Evolutionary conservation across 2,888 invertebrate species (phyloP).

Genomic region (Chydorus sphaericus): DNA sequence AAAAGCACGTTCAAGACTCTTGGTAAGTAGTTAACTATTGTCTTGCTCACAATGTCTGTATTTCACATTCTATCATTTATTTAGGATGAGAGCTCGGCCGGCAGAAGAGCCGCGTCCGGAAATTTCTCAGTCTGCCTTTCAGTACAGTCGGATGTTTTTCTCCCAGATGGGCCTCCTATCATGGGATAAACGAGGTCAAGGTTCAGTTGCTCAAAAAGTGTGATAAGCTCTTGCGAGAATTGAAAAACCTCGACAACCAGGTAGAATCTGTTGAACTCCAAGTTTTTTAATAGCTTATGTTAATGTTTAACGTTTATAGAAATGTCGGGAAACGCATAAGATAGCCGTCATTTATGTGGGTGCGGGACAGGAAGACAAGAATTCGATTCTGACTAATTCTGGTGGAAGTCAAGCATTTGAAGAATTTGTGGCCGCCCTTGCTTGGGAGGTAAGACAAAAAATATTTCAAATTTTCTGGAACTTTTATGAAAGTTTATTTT

Average conservation of each 20-base stretch:
- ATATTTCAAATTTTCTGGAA: not conserved
- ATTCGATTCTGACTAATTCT: constrained; percentile 78
- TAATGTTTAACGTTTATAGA: constrained; percentile 24
- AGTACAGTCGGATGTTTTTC: constrained; percentile 73
- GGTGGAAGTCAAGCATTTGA: constrained; percentile 89
- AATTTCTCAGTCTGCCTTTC: constrained; percentile 49
- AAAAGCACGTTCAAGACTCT: constrained; percentile 24
- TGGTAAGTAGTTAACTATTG: constrained; percentile 18
- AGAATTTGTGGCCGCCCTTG: constrained; percentile 55
- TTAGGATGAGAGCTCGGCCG: constrained; percentile 20
- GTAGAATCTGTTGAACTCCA: constrained; percentile 23
- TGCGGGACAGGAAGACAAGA: constrained; percentile 93
- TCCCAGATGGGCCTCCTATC: constrained; percentile 80
- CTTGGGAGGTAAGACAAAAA: constrained; percentile 46
- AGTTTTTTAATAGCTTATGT: not conserved
- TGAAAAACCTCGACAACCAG: constrained; percentile 86
- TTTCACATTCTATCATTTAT: constrained; percentile 10
- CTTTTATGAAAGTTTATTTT: no score
- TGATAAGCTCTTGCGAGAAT: constrained; percentile 73
- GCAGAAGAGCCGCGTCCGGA: constrained; percentile 33
- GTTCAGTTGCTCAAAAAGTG: constrained; percentile 75
- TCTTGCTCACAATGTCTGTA: not conserved
- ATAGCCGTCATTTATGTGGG: constrained; percentile 96
- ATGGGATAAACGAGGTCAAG: constrained; percentile 70
- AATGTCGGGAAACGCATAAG: constrained; percentile 86